Base-by-base conservation (phyloP, 2,888 invertebrate genomes). In the Melikaiella ostensackeni region DNA sequence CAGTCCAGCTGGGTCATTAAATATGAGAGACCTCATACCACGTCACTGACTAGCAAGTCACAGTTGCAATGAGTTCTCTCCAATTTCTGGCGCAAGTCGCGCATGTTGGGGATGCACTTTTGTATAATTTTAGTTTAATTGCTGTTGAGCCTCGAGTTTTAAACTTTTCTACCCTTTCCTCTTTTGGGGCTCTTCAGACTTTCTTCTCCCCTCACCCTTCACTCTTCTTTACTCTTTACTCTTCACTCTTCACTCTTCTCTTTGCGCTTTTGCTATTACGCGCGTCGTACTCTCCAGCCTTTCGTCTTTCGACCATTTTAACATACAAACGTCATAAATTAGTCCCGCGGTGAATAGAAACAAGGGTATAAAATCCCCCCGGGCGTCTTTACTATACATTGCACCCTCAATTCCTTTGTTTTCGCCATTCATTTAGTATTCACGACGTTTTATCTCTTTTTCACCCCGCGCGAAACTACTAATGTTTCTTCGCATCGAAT, bases 81-180 rank as follows among this genome's bases (percentile, higher is more conserved):
- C 35, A 55, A 38, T 74, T 66, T 74, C 46, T 77, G 70, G 66
- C 74, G 75, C 64, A 57, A 79, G 42, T 19, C 75, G 70, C 50
- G 35, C 83, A 83, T 81, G 83, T 82, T 83, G 81, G 27, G 46
- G 77, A 85, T 85, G 85, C 81, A 83, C 84, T 86, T 88, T 87
- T 88, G 88, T 89, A 88, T 89, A 88, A 89, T 89, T 88, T 86
- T 85, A 88, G 86, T 87, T 89, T 88, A 89, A 89, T 88, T 89
- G 87, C 89, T 88, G 87, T 87, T 86, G 85, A 85, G 85, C 80
- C 78, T 75, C 75, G 81, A 87, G 84, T 87, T 87, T 84, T 83
- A 84, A 86, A 88, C 86, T 88, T 86, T 86, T 80, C 80, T 70
- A 57, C 57, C 61, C 59, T 62, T 66, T 75, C 78, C 82, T 86